Base-by-base conservation (phyloP, 2,888 invertebrate genomes). In the Masnerella sp. region DNA sequence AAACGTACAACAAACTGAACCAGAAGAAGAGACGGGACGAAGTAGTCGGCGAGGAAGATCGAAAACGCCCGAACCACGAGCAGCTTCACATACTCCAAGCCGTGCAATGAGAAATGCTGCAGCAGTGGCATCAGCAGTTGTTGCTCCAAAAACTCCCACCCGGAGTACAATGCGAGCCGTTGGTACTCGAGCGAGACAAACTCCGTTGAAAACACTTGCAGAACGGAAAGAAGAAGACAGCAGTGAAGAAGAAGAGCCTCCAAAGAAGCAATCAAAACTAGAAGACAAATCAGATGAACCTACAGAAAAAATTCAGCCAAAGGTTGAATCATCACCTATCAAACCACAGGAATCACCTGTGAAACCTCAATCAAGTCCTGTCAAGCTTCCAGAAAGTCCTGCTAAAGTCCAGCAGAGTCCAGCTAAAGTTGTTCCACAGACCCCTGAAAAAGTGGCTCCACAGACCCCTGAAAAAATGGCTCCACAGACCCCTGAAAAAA, bases 81-180 rank as follows among this genome's bases (percentile, higher is more conserved):
- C 77, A 5, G 78, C 82, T 1, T 81, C 82, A 0, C 82, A 81
- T 72, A 83, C 85, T 2, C 80, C 84, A 2, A 80, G 82, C n/a
- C 76, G 82, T 74, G 76, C 84, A 34, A 81, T 84, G 0, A 80
- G 84, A 4, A 83, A 82, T 38, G 75, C 75, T n/a, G 79, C 80
- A 0, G 65, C 81, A 0, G 51, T 77, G 20, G 65, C 78, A 1
- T 42, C 76, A 8, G 65, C 78, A 2, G 69, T 79, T 0, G 54
- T 77, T 11, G 45, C 77, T 1, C 68, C 74, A 30, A 68, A 76
- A 2, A 80, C 82, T 1, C 80, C 82, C 2, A 68, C 71, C 2
- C 51, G 77, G 20, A 73, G 75, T 12, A 22, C 71, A 25, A 25
- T 42, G 12, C 18, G 65, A 30, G 2, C 45, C 1, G 7, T 43